These are phyloP conservation scores for Papilio helenus DNA, from an alignment of 1,140 invertebrate species.

Conservation along the genomic window DNA sequence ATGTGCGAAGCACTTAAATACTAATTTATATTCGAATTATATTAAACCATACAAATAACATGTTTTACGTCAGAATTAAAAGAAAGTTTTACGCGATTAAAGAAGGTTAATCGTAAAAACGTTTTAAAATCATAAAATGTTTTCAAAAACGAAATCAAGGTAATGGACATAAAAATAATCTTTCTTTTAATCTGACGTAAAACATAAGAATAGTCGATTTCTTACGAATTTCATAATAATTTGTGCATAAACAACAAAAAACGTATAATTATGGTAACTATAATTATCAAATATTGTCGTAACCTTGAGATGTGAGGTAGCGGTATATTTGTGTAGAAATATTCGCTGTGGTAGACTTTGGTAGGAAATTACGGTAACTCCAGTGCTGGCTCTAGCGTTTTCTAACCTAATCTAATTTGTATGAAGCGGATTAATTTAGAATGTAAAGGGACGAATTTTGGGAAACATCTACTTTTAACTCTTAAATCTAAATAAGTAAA, in stretches of 20 bases:
- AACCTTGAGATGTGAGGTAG: slow-evolving; percentile 56
- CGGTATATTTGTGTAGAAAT: slow-evolving; percentile 50
- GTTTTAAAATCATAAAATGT: neutral
- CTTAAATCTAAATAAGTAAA: slow-evolving; percentile 56
- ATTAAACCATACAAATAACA: neutral
- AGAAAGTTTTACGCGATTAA: neutral
- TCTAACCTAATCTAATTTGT: slow-evolving; percentile 70
- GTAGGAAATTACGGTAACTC: slow-evolving; percentile 44
- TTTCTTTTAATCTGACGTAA: neutral
- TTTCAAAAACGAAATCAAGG: neutral
- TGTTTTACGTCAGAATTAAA: slow-evolving; percentile 7
- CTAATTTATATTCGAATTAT: slow-evolving; percentile 39
- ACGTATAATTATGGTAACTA: slow-evolving; percentile 54
- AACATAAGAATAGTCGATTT: neutral
- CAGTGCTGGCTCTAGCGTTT: slow-evolving; percentile 67
- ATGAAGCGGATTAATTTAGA: slow-evolving; percentile 48
- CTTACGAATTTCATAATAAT: slow-evolving; percentile 21
- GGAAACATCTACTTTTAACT: slow-evolving; percentile 53
- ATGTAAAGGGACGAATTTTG: slow-evolving; percentile 21
- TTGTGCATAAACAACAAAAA: slow-evolving; percentile 48
- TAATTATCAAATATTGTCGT: slow-evolving; percentile 47
- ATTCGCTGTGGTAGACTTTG: slow-evolving; percentile 45
- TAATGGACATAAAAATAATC: neutral
- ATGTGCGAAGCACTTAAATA: slow-evolving; percentile 45
- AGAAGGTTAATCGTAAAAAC: neutral